Conservation (phyloP, 2,797 vertebrate species). For the Lagocephalus sceleratus region DNA sequence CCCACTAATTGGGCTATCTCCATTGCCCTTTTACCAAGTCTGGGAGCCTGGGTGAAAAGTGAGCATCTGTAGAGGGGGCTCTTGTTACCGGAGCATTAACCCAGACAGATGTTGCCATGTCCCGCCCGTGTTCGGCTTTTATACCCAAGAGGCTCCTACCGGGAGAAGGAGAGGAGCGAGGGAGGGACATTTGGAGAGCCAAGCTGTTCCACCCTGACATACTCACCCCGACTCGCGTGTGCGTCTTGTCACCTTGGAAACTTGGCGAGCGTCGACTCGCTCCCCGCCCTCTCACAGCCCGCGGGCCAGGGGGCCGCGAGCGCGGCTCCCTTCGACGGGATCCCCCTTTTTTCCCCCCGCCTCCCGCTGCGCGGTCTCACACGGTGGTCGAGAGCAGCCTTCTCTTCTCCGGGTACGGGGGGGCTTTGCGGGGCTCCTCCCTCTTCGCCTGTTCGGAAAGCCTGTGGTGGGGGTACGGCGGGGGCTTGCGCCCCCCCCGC, state of each 20-base stretch:
- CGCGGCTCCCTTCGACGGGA: slow-evolving; percentile 45
- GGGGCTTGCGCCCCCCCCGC: slow-evolving; percentile 70
- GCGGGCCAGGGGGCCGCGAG: slow-evolving; percentile 50
- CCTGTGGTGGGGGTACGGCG: slow-evolving; percentile 71
- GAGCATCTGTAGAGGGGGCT: slow-evolving; percentile 63
- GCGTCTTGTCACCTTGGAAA: slow-evolving; percentile 66
- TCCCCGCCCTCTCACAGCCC: slow-evolving; percentile 39
- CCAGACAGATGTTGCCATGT: slow-evolving; percentile 58
- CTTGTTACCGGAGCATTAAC: slow-evolving; percentile 54
- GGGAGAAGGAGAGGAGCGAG: slow-evolving; percentile 9
- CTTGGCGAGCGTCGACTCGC: slow-evolving; percentile 59
- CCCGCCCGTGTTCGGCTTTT: slow-evolving; percentile 31
- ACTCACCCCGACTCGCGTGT: slow-evolving; percentile 65
- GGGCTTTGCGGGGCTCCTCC: slow-evolving; percentile 65
- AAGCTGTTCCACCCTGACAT: slow-evolving; percentile 46
- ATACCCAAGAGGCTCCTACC: slow-evolving; percentile 34
- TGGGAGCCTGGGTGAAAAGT: slow-evolving; percentile 23
- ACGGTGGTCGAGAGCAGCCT: slow-evolving; percentile 78
- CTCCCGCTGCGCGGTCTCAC: slow-evolving; percentile 64
- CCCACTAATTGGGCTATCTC: slow-evolving; percentile 40
- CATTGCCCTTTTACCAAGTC: slow-evolving; percentile 40
- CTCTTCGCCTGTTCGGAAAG: slow-evolving; percentile 49
- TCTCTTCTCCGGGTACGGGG: slow-evolving; percentile 74
- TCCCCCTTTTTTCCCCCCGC: too few species aligned
- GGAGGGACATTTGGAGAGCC: slow-evolving; percentile 23